Conservation (phyloP, 1,140 invertebrate genomes). For the Bombus waltoni region DNA sequence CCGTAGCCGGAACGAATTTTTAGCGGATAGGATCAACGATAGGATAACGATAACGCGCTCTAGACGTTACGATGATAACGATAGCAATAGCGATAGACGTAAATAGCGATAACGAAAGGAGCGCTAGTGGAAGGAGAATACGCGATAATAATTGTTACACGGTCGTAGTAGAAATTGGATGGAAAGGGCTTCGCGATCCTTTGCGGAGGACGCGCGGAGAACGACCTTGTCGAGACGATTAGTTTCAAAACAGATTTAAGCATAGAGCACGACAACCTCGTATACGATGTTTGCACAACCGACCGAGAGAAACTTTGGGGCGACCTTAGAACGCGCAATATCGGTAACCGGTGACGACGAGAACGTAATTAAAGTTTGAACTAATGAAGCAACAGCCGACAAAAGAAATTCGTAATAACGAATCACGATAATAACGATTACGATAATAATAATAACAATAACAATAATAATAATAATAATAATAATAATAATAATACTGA, state of each 20-base stretch:
- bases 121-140: neutral
- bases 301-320: neutral
- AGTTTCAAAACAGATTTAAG: too few relatives aligned
- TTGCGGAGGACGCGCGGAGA: neutral
- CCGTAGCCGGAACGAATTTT: constrained; percentile 48
- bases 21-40: constrained; percentile 40
- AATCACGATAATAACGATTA: constrained; percentile 42
- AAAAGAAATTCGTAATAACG: constrained; percentile 36
- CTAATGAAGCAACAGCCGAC: constrained; percentile 17
- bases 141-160: neutral
- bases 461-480: constrained; percentile 21
- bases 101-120: neutral
- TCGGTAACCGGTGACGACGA: constrained; percentile 10
- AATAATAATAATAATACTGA: neutral
- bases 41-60: constrained; percentile 22
- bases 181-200: neutral
- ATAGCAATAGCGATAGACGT: constrained; percentile 20
- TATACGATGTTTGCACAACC: constrained; percentile 1
- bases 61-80: constrained; percentile 16
- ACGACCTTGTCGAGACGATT: neutral
- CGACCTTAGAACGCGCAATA: constrained; percentile 54
- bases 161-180: neutral
- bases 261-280: neutral
- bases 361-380: constrained; percentile 16
- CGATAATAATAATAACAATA: constrained; percentile 7